These are phyloP conservation scores for Bugula neritina DNA, from an alignment of 2,888 invertebrate species.

Conservation along the genomic window DNA sequence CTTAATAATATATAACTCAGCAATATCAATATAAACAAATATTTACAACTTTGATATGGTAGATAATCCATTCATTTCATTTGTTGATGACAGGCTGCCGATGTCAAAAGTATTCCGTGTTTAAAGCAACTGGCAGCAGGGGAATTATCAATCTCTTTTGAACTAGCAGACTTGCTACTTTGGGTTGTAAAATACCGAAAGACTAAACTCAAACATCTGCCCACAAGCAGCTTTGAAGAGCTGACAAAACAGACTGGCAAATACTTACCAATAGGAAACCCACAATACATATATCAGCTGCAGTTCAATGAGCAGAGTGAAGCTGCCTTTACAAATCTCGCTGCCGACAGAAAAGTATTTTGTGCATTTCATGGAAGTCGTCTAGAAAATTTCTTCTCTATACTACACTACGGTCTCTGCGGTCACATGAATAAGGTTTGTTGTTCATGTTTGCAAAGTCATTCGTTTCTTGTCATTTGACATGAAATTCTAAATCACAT, in stretches of 20 bases:
- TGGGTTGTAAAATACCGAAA: conserved; percentile 19
- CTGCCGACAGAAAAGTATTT: conserved; percentile 56
- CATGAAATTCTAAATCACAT: no score
- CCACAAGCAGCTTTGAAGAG: background rate
- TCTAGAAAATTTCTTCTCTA: conserved; percentile 74
- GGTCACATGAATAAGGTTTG: conserved; percentile 65
- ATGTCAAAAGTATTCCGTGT: no score
- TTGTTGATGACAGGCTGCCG: no score
- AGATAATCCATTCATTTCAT: no score
- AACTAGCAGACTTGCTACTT: background rate
- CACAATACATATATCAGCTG: conserved; percentile 44
- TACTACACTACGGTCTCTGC: conserved; percentile 70
- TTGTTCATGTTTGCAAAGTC: background rate
- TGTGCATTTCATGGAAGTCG: conserved; percentile 75
- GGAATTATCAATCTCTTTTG: background rate
- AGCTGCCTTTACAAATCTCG: conserved; percentile 37
- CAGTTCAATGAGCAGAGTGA: conserved; percentile 34
- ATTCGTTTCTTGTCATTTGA: no score
- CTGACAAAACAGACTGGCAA: background rate
- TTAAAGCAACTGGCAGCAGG: no score
- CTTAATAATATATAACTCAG: no score
- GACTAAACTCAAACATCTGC: conserved; percentile 8
- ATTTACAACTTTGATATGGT: no score
- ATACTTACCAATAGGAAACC: conserved; percentile 29
- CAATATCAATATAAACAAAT: no score